These are phyloP conservation scores for Campaea margaritaria DNA, from an alignment of 2,888 invertebrate genomes.

Conservation along the genomic window DNA sequence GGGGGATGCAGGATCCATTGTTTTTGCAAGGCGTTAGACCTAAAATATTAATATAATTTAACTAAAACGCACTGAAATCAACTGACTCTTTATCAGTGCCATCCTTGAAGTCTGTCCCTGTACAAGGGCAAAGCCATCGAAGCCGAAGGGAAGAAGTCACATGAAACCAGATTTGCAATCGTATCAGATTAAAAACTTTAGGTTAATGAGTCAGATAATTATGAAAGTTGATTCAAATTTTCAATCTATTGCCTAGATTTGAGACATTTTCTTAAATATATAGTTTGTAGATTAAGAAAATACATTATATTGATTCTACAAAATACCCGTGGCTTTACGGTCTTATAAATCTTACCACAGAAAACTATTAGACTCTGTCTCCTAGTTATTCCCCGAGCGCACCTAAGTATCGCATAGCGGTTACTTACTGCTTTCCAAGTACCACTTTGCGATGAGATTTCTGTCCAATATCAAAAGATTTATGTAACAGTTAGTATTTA, in stretches of 20 bases:
- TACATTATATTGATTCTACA: background rate
- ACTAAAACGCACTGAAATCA: too few species aligned
- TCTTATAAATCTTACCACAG: slow-evolving; percentile 23
- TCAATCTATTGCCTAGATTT: too few species aligned
- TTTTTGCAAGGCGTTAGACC: slow-evolving; percentile 89
- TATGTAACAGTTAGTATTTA: slow-evolving; percentile 43
- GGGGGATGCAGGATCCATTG: slow-evolving; percentile 92
- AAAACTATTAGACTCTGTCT: slow-evolving; percentile 31
- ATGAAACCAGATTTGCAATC: too few species aligned
- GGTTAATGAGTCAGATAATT: too few species aligned
- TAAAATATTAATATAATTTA: slow-evolving; percentile 37
- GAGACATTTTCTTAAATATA: too few species aligned
- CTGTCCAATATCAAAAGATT: slow-evolving; percentile 48
- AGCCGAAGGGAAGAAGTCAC: too few species aligned
- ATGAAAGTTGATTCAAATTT: too few species aligned
- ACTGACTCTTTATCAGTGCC: too few species aligned
- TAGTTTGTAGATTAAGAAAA: too few species aligned
- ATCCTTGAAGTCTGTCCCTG: too few species aligned
- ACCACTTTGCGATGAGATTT: slow-evolving; percentile 47
- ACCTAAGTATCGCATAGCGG: slow-evolving; percentile 42
- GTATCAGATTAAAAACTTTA: too few species aligned
- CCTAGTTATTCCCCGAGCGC: slow-evolving; percentile 34
- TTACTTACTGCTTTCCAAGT: slow-evolving; percentile 41
- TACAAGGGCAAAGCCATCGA: too few species aligned
- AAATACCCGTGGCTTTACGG: background rate